Evolutionary conservation across 2,888 invertebrate species (phyloP).

Genomic region (Shargacucullia verbasci): DNA sequence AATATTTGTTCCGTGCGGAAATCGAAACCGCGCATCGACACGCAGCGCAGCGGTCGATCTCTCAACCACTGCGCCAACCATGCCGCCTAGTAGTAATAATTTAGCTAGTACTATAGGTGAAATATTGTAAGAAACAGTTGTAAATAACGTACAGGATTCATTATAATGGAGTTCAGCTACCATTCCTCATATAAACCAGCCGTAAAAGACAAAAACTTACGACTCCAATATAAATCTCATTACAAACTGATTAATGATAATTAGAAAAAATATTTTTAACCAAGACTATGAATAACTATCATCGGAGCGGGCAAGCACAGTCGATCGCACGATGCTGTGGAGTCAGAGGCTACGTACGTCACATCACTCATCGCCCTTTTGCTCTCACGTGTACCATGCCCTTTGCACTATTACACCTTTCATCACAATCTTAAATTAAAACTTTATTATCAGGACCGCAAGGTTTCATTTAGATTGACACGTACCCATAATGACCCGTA

Average conservation of each 20-base stretch:
- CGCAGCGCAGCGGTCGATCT: too few species aligned
- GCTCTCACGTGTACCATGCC: constrained; percentile 71
- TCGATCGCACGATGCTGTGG: constrained; percentile 70
- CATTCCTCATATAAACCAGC: constrained; percentile 40
- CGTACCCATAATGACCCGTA: constrained; percentile 24
- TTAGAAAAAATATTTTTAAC: constrained; percentile 52
- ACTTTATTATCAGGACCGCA: constrained; percentile 37
- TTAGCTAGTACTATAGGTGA: background rate
- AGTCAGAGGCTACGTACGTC: constrained; percentile 82
- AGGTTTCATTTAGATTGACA: constrained; percentile 39
- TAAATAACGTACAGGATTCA: background rate
- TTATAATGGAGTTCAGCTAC: constrained; percentile 17
- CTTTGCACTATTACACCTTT: constrained; percentile 60
- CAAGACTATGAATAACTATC: constrained; percentile 67
- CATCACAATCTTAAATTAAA: constrained; percentile 43
- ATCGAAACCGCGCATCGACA: too few species aligned
- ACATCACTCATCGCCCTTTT: constrained; percentile 84
- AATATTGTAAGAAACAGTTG: background rate
- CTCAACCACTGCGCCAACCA: too few species aligned
- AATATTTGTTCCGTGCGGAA: too few species aligned
- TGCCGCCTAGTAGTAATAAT: too few species aligned
- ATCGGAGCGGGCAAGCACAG: constrained; percentile 61
- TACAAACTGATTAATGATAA: constrained; percentile 54
- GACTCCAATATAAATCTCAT: constrained; percentile 51
- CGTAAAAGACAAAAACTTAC: constrained; percentile 43